Evolutionary conservation across 2,113 vertebrate species (phyloP).

Genomic region (Jaculus jaculus): DNA sequence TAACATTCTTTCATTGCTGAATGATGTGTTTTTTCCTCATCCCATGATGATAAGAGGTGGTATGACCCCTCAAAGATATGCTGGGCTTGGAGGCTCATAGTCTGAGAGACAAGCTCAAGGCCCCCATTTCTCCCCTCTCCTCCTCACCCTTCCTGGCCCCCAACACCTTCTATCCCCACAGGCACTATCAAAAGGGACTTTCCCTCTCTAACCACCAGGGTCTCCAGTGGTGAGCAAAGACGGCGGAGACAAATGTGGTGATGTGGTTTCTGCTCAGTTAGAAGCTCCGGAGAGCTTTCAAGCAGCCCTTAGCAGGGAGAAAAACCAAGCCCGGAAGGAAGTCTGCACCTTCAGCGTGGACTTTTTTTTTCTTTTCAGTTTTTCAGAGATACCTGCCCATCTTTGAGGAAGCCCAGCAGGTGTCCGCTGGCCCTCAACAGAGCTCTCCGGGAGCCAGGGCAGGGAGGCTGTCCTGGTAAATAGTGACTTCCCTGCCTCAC

Average conservation of each 20-base stretch:
- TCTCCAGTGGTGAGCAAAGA: conserved; percentile 79
- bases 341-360: not conserved
- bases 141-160: conserved; percentile 15
- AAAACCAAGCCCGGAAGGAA: conserved; percentile 72
- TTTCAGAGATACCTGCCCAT: conserved; percentile 25
- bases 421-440: not conserved
- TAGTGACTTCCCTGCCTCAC: not conserved
- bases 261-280: conserved; percentile 79
- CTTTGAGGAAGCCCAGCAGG: conserved; percentile 5
- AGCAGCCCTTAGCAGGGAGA: conserved; percentile 76
- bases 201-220: conserved; percentile 82
- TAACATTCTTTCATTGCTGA: not conserved
- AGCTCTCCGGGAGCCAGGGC: not conserved
- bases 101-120: not conserved
- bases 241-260: conserved; percentile 70
- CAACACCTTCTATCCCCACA: conserved; percentile 62
- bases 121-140: not conserved
- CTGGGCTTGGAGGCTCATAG: not conserved
- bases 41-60: not conserved
- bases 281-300: conserved; percentile 77
- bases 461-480: not conserved
- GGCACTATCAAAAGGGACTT: conserved; percentile 73
- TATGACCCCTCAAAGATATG: not conserved
- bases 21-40: not conserved
- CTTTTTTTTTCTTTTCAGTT: not conserved